Base-by-base conservation (phyloP, 2,888 invertebrate genomes). In the Orthosia gracilis region DNA sequence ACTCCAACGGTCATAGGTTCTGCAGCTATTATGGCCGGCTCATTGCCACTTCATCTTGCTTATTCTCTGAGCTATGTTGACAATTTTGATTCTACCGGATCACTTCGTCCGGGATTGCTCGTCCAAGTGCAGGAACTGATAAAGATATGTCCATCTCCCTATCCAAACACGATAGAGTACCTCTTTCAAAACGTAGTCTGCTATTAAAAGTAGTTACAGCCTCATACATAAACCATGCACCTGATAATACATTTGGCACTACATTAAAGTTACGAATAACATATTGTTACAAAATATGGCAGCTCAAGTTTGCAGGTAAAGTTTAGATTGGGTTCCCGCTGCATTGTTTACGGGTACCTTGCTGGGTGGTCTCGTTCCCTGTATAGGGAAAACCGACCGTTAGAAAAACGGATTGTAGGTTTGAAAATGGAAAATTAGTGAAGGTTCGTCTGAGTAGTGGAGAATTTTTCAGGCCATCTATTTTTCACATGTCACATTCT, bases 241-340 rank as follows among this genome's bases (percentile, higher is more conserved):
- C n/a, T 50, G n/a, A 9, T 62, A 83, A 66, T 83, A 74, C 74
- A 70, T 74, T 80, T 61, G 59, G 69, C 59, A 80, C 63, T 64
- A 58, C 55, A 84, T 85, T 82, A 63, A 84, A 85, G 65, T 83
- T 78, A 5, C 49, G 82, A 77, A 77, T 73, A 85, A 82, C 85
- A 79, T 73, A 80, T 75, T 75, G 75, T 76, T 77, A 73, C 83
- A 85, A 83, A 85, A 85, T 78, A 85, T 85, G 73, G 69, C 49
- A 7, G 55, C 55, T 45, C 73, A 78, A 80, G 75, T 72, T 74
- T 4, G 68, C 76, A 83, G 86, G 82, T 78, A 76, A 85, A 85
- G 76, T 86, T 86, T 86, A 85, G 82, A 86, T 86, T 86, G 81
- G 80, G 73, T 86, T 76, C 59, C 52, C 52, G 63, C 63, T 58